phyloP scores from a whole-genome alignment of 2,797 vertebrate genomes.

The Chrysocyon brachyurus region DNA sequence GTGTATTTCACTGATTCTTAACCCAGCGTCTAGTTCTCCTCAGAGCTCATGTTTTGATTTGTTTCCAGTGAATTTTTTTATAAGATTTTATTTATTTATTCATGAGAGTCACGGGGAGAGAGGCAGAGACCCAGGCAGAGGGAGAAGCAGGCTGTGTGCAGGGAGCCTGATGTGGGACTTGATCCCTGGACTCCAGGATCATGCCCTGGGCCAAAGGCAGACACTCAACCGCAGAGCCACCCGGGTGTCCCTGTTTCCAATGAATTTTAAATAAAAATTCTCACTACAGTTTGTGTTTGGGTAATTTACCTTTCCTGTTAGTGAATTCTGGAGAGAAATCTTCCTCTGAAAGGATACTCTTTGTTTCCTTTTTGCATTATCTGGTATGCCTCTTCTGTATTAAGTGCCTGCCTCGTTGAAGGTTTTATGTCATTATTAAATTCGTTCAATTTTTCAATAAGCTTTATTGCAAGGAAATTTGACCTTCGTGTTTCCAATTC shows the following conservation, averaged over 20 bases:
- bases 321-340: conserved; percentile 49
- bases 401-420: not conserved
- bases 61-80: conserved; percentile 46
- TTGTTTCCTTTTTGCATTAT: conserved; percentile 21
- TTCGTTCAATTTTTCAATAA: not conserved
- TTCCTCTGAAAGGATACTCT: conserved; percentile 26
- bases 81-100: no score
- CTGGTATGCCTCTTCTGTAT: not conserved
- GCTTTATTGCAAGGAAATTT: conserved; percentile 35
- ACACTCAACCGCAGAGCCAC: no score
- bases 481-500: conserved; percentile 18
- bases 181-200: no score
- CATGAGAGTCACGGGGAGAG: no score
- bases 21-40: not conserved
- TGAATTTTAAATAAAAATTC: conserved; percentile 53
- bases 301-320: conserved; percentile 27
- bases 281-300: not conserved
- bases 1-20: conserved; percentile 60
- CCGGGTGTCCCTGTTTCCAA: not conserved
- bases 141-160: no score
- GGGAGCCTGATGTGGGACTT: no score
- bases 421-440: conserved; percentile 56
- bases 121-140: no score
- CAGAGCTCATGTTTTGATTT: conserved; percentile 63
- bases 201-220: no score